phyloP scores from a whole-genome alignment of 2,888 invertebrate species.

The Tridacna gigas region DNA sequence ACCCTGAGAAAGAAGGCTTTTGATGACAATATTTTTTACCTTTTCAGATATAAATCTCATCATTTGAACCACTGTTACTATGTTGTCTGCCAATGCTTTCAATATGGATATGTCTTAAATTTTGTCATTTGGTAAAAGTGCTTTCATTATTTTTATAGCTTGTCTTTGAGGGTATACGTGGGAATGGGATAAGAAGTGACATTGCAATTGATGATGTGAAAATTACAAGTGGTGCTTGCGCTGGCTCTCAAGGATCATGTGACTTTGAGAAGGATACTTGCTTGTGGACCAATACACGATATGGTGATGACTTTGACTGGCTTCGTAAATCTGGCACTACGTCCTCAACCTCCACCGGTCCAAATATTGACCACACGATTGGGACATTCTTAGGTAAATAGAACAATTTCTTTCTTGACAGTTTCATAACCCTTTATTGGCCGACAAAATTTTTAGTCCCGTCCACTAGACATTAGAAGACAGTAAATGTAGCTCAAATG shows the following conservation, averaged over 20 bases:
- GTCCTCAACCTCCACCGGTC: constrained; percentile 73
- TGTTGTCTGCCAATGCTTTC: no score
- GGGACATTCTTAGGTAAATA: constrained; percentile 71
- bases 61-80: no score
- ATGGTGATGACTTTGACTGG: constrained; percentile 75
- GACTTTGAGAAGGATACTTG: constrained; percentile 76
- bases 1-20: no score
- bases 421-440: not conserved
- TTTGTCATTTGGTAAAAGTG: no score
- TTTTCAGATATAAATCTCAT: no score
- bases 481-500: no score
- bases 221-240: constrained; percentile 76
- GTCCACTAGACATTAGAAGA: no score
- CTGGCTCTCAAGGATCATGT: constrained; percentile 68
- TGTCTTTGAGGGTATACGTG: constrained; percentile 77
- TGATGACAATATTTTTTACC: no score
- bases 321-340: constrained; percentile 75
- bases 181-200: constrained; percentile 72
- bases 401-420: not conserved
- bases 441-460: no score
- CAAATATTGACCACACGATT: constrained; percentile 78
- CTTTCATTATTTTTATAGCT: constrained; percentile 60
- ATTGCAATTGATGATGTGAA: constrained; percentile 80
- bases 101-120: no score
- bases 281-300: constrained; percentile 69